Conservation (phyloP, 92 coral and sea anemone genomes). For the Porites lobata region DNA sequence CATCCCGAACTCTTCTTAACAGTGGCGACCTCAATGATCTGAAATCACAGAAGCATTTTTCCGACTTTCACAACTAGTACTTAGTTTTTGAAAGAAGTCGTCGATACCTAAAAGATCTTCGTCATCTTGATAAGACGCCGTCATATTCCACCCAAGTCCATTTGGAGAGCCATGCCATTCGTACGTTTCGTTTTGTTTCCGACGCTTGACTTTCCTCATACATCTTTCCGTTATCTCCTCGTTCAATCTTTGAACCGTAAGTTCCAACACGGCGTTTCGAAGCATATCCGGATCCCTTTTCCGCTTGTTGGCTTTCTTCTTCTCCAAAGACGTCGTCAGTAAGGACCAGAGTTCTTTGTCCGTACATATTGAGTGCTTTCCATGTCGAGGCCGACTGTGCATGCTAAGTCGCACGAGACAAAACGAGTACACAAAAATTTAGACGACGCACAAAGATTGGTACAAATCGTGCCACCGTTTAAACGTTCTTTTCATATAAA, state of each 20-base stretch:
- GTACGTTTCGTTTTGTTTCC: conserved; percentile 85
- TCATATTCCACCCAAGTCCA: conserved; percentile 94
- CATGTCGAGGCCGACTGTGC: conserved; percentile 31
- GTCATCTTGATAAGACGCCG: conserved; percentile 82
- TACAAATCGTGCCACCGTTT: background rate
- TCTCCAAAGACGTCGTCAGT: conserved; percentile 87
- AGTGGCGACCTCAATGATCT: background rate
- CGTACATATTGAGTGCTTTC: conserved; percentile 42
- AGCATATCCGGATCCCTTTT: conserved; percentile 93
- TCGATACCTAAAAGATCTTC: conserved; percentile 98
- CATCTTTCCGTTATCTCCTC: conserved; percentile 97
- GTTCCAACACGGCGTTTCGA: conserved; percentile 90
- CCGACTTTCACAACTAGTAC: conserved; percentile 49
- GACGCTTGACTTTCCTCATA: conserved; percentile 83
- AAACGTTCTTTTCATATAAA: background rate
- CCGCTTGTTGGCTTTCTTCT: conserved; percentile 85
- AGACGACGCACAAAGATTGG: background rate
- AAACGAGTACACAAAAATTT: background rate
- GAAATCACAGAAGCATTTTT: background rate
- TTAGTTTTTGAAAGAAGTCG: conserved; percentile 91
- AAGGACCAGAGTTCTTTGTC: conserved; percentile 98
- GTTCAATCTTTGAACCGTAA: conserved; percentile 89
- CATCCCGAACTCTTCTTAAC: background rate
- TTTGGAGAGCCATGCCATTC: conserved; percentile 85
- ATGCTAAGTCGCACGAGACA: conserved; percentile 40